Evolutionary conservation across 2,888 invertebrate species (phyloP).

Genomic region (Caenorhabditis drosophilae): DNA sequence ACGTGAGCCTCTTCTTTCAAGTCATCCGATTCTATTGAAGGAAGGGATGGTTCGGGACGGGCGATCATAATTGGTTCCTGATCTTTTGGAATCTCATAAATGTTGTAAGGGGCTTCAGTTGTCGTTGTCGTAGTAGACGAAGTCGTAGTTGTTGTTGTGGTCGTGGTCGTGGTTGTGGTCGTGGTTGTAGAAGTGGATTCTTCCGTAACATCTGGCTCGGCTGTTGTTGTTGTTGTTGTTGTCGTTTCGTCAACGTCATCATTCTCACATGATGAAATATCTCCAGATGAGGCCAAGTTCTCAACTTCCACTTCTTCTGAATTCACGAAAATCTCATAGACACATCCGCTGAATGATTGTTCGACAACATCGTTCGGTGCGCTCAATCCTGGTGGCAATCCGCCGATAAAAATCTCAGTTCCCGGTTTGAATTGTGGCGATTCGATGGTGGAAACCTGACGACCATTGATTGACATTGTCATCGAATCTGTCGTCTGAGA

Average conservation of each 20-base stretch:
- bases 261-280: conserved; percentile 33
- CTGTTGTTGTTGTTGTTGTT: conserved; percentile 4
- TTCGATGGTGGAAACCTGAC: conserved; percentile 23
- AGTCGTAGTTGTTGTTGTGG: conserved; percentile 8
- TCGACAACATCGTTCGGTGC: conserved; percentile 40
- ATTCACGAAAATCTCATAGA: conserved; percentile 32
- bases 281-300: conserved; percentile 24
- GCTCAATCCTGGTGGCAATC: conserved; percentile 57
- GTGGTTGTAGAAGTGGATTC: not conserved
- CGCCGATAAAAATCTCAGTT: conserved; percentile 59
- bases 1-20: conserved; percentile 2
- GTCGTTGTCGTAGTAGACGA: conserved; percentile 12
- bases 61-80: conserved; percentile 21
- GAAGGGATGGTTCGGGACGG: not conserved
- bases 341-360: conserved; percentile 48
- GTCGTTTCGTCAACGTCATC: conserved; percentile 1
- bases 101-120: conserved; percentile 17
- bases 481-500: conserved; percentile 15
- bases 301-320: conserved; percentile 24
- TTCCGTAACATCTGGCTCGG: not conserved
- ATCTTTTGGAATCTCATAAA: conserved; percentile 36
- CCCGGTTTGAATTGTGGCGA: conserved; percentile 23
- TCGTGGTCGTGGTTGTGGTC: not conserved
- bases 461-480: conserved; percentile 27
- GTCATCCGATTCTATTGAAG: not conserved